Evolutionary conservation across 2,797 vertebrate genomes (phyloP), one percentile per base, ranked within the genome.

Genomic region (Streptopelia turtur): DNA sequence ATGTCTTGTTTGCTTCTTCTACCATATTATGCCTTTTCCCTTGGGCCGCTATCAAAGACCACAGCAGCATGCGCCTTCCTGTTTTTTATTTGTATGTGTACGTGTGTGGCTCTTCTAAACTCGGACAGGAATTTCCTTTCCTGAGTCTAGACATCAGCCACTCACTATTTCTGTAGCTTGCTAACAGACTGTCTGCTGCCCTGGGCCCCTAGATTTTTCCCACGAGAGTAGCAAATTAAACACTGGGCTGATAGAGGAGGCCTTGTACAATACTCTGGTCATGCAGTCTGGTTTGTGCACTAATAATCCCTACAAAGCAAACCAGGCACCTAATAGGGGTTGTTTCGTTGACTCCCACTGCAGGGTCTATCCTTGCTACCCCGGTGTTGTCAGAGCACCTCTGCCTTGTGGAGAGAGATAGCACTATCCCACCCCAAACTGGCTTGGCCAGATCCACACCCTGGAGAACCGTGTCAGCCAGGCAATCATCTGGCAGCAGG

Each of bases 61-160:
- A 63, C 69, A 88, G 88, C 71, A 91, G 31, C 4, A 3, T 33
- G 71, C 63, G 71, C 56, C 75, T 96, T 95, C 96, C 94, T 94
- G 91, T 77, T 95, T 95, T 94, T 95, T 96, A 92, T 96, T 96
- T 97, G 82, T 70, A 49, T 64, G 74, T 88, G 61, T 87, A 37
- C 31, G 30, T 87, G 86, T 92, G 93, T 61, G 82, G 27, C 56
- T 94, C 88, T 93, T 93, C 89, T 74, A 89, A 95, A 93, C 92
- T 93, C 0, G 43, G 71, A 91, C 69, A 93, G 93, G 93, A 94
- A 95, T 97, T 97, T 97, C 95, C 88, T 95, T 95, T 91, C 69
- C 70, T 53, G 86, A 95, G 89, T 94, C 92, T 87, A 93, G 95
- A 96, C 91, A 81, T 77, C 85, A 92, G 84, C 69, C 56, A 3